These are phyloP conservation scores for Sus scrofa DNA, from an alignment of 2,113 vertebrate species.

Conservation along the genomic window T2T-Sscrofa CM000824.6:35320501-35321000, in stretches of 20 bases:
- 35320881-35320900: neutral
- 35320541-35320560: neutral
- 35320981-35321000: neutral
- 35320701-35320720: neutral
- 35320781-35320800: neutral
- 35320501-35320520: neutral
- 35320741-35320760: neutral
- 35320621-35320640: neutral
- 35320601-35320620: neutral
- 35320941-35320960: neutral
- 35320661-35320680: neutral
- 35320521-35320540: neutral
- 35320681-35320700: neutral
- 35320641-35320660: neutral
- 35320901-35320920: neutral
- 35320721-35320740: neutral
- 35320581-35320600: neutral
- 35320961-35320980: neutral
- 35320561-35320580: neutral
- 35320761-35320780: too few species aligned
- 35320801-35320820: neutral
- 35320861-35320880: neutral
- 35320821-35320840: neutral
- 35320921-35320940: neutral
- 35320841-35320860: neutral